Evolutionary conservation across 2,888 invertebrate species (phyloP), one percentile per base, ranked within the genome.

Genomic region (Allophyes oxyacanthae): DNA sequence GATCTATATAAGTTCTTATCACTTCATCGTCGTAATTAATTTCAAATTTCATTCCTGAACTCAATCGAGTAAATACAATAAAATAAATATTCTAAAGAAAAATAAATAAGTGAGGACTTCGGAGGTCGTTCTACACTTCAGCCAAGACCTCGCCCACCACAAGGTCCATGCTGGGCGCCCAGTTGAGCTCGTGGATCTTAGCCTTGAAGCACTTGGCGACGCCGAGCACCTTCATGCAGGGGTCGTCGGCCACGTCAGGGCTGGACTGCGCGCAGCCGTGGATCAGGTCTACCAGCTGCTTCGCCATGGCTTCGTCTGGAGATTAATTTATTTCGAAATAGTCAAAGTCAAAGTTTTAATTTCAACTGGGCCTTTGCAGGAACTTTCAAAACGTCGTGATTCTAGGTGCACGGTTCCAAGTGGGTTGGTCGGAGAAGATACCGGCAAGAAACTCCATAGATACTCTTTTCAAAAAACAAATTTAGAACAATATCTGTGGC

Each of bases 171-270:
- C 62, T 64, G 0, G 89, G 89, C 1, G 87, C 85, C 88, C 89
- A 88, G 61, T 87, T 76, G 7, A 87, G 78, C 56, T 88, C 84
- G 61, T 89, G 87, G 26, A 89, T 83, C 63, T 84, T 85, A 0
- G 52, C 64, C 56, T 88, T 87, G 79, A 89, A 90, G 72, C 90
- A 90, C 44, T 75, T 83, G 48, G 81, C 81, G 9, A 87, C 62
- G 37, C 75, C 72, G 8, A 89, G 66, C 0, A 82, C 71, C 45
- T 66, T 69, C 50, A 76, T 11, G 66, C 89, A 90, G 0, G 74
- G 65, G 30, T 61, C 46, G 14, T 85, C 85, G 0, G 55, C 49
- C 2, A 62, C 57, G 1, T 52, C 53, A 0, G 81, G 70, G 0
- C 44, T 46, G 0, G 66, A 37, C 7, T 75, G 60, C 26, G 75